Evolutionary conservation across 2,113 vertebrate species (phyloP).

Genomic region (Pongo abelii): DNA sequence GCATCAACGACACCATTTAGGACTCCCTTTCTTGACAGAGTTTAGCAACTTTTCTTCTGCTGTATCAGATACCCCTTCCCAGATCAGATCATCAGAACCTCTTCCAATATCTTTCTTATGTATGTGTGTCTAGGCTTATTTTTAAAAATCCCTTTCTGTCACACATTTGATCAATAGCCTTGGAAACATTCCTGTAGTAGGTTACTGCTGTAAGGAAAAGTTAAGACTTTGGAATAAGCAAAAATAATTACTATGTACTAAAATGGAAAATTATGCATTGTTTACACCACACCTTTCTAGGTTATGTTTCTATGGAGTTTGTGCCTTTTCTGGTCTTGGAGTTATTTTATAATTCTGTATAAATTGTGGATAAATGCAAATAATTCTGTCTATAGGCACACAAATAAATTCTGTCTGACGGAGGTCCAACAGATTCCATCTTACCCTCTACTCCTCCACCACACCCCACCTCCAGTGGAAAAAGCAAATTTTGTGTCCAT

Average conservation of each 20-base stretch:
- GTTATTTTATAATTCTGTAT: not conserved
- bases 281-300: not conserved
- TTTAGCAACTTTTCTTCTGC: not conserved
- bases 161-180: not conserved
- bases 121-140: not conserved
- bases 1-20: not conserved
- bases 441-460: not conserved
- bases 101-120: not conserved
- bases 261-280: not conserved
- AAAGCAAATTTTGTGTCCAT: not conserved
- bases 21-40: not conserved
- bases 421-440: not conserved
- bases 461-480: not conserved
- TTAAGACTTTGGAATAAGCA: not conserved
- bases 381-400: not conserved
- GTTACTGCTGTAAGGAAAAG: not conserved
- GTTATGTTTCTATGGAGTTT: not conserved
- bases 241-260: not conserved
- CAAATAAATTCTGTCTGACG: not conserved
- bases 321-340: not conserved
- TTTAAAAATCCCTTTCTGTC: not conserved
- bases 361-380: not conserved
- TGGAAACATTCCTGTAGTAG: not conserved
- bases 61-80: not conserved
- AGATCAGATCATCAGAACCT: not conserved